phyloP scores from a whole-genome alignment of 2,888 invertebrate genomes.

The Gisinianus flammeolus region DNA sequence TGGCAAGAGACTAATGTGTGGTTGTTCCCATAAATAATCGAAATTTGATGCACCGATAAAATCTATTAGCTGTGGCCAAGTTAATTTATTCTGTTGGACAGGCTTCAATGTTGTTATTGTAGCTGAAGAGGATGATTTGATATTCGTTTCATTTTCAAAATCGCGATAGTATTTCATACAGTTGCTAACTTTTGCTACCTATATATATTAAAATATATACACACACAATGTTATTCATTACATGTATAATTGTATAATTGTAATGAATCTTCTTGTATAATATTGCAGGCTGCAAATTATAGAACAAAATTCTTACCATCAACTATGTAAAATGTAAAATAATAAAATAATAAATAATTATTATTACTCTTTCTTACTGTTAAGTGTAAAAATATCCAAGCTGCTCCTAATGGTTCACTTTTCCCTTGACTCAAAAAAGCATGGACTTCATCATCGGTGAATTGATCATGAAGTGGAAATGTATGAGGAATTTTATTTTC shows the following conservation, averaged over 20 bases:
- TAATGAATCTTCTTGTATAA: too few relatives aligned
- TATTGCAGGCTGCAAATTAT: too few relatives aligned
- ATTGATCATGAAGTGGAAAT: constrained; percentile 62
- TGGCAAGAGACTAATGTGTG: constrained; percentile 43
- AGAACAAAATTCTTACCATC: too few relatives aligned
- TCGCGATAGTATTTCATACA: neutral
- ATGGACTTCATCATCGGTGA: constrained; percentile 65
- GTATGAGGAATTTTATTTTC: constrained; percentile 49
- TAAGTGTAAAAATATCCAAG: constrained; percentile 63
- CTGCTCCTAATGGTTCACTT: constrained; percentile 62
- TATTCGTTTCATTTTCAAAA: constrained; percentile 35
- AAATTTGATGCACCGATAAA: constrained; percentile 57
- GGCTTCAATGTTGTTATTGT: neutral
- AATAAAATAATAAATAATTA: too few relatives aligned
- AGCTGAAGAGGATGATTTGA: too few relatives aligned
- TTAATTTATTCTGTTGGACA: constrained; percentile 36
- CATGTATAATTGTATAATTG: too few relatives aligned
- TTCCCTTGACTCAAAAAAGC: constrained; percentile 64
- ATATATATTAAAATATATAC: neutral
- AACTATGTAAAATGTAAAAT: too few relatives aligned
- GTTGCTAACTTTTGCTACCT: constrained; percentile 19
- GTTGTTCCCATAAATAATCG: constrained; percentile 56
- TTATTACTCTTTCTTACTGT: too few relatives aligned
- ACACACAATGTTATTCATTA: too few relatives aligned
- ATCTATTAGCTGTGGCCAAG: constrained; percentile 54